A percentile compares a stretch with the other conserved stretches of the same genome.
Conservation (phyloP, 1,140 invertebrate genomes). For the Zaprionus davidi region DNA sequence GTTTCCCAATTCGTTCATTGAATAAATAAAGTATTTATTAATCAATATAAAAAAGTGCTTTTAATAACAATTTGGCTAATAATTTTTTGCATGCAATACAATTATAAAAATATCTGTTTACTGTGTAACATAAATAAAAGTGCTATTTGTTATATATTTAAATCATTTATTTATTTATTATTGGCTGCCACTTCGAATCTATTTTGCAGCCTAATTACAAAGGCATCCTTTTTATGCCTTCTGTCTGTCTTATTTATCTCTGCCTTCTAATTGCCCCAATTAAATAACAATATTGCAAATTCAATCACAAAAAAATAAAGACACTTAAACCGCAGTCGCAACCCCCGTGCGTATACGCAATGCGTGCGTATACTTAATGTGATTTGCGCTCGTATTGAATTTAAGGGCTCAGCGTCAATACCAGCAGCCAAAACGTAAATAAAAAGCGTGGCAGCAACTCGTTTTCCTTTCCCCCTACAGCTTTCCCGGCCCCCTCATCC, state of each 20-base stretch:
- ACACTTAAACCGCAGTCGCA: constrained; percentile 1
- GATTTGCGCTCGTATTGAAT: constrained; percentile 15
- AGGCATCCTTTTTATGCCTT: too few species aligned
- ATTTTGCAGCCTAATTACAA: too few species aligned
- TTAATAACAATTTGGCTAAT: not conserved
- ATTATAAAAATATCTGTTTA: not conserved
- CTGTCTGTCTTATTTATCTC: not conserved
- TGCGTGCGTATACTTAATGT: constrained; percentile 43
- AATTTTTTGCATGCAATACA: not conserved
- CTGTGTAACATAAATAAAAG: not conserved
- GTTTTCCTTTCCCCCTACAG: too few species aligned
- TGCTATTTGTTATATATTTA: not conserved
- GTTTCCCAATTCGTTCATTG: not conserved
- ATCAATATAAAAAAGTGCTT: not conserved
- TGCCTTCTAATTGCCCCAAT: not conserved
- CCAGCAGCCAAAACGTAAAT: constrained; percentile 12
- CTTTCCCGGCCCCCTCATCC: too few species aligned
- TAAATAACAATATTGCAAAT: constrained; percentile 5
- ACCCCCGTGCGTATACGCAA: not conserved
- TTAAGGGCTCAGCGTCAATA: constrained; percentile 27
- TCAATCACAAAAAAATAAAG: constrained; percentile 2
- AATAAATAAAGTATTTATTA: not conserved
- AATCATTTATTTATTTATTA: not conserved
- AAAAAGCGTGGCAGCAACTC: not conserved
- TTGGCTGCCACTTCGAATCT: not conserved